phyloP scores from a whole-genome alignment of 1,140 invertebrate genomes.

The Seison nebaliae region DNA sequence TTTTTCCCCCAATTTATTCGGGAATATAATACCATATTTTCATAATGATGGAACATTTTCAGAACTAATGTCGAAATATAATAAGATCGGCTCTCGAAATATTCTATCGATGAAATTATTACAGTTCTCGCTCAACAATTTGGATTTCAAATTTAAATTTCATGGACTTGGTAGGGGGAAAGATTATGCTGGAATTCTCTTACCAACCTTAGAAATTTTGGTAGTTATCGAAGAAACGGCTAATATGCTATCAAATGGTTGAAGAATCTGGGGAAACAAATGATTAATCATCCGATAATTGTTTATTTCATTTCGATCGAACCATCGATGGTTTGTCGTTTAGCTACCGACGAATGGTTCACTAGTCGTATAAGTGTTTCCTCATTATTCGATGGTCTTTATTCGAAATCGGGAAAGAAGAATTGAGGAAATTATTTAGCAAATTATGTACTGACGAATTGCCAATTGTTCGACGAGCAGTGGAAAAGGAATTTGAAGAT shows the following conservation, averaged over 20 bases:
- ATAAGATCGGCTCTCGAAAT: no score
- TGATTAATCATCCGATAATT: constrained; percentile 58
- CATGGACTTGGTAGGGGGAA: constrained; percentile 73
- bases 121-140: constrained; percentile 89
- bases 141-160: constrained; percentile 67
- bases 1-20: no score
- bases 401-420: constrained; percentile 34
- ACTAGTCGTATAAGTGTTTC: constrained; percentile 82
- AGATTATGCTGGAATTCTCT: constrained; percentile 70
- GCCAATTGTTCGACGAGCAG: constrained; percentile 85
- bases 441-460: constrained; percentile 92
- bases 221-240: constrained; percentile 97
- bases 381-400: constrained; percentile 58
- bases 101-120: constrained; percentile 96
- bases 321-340: constrained; percentile 53
- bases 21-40: no score
- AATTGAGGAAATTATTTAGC: constrained; percentile 49
- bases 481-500: constrained; percentile 86
- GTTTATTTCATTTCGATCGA: constrained; percentile 78
- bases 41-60: no score
- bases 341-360: constrained; percentile 79
- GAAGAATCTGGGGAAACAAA: constrained; percentile 55
- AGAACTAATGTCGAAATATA: no score
- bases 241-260: constrained; percentile 89
- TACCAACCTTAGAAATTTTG: constrained; percentile 76